Evolutionary conservation across 1,140 invertebrate species (phyloP).

Genomic region (Semibalanus balanoides): DNA sequence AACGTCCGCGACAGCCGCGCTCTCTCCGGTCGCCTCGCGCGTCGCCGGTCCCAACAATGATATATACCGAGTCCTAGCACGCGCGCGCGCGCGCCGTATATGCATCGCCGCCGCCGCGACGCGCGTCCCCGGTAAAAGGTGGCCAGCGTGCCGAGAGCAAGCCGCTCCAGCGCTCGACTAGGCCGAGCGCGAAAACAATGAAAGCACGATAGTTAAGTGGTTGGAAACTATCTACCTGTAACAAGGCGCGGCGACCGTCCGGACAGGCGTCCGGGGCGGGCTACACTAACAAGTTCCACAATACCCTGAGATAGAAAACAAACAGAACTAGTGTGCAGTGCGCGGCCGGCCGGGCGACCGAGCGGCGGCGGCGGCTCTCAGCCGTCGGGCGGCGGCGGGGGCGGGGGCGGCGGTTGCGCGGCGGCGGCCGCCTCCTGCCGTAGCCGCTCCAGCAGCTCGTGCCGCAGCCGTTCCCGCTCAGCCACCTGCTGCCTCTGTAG

Average conservation of each 20-base stretch:
- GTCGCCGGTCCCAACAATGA: background rate
- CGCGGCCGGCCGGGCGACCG: no score
- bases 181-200: background rate
- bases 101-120: no score
- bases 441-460: background rate
- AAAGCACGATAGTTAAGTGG: conserved; percentile 2
- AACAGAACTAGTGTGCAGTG: background rate
- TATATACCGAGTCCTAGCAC: background rate
- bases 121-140: background rate
- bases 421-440: background rate
- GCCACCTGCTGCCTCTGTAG: background rate
- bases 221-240: background rate
- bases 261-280: background rate
- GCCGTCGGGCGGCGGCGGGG: background rate
- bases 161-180: background rate
- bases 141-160: background rate
- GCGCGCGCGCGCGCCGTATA: no score
- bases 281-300: background rate
- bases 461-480: no score
- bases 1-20: no score
- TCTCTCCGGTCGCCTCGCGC: no score
- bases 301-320: conserved; percentile 2
- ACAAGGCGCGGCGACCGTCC: background rate
- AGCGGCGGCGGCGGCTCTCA: background rate
- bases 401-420: no score